A percentile compares a stretch with the other conserved stretches of the same genome.
Conservation (phyloP, 2,797 vertebrate species). For the Jordanella pulchra region DNA sequence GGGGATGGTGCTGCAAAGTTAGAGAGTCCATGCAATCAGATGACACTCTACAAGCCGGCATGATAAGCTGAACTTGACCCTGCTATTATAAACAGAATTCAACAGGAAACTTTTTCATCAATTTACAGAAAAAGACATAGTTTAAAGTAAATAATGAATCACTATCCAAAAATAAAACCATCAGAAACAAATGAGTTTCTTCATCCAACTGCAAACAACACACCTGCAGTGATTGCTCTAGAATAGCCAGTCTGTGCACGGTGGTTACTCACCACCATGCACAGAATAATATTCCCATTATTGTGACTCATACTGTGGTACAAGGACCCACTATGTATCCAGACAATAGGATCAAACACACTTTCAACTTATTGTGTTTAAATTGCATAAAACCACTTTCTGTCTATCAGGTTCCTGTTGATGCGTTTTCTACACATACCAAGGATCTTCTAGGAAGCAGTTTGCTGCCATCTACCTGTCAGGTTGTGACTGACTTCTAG, state of each 20-base stretch:
- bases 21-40: no score
- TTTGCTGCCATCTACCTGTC: background rate
- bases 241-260: background rate
- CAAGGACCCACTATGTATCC: no score
- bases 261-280: background rate
- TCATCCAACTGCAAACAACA: background rate
- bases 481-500: background rate
- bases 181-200: no score
- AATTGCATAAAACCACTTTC: background rate
- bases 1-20: no score
- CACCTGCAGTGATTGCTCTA: background rate
- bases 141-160: no score
- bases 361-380: background rate
- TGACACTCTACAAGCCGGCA: no score
- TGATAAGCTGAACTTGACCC: no score
- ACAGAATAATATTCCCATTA: background rate
- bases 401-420: background rate
- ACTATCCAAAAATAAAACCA: no score
- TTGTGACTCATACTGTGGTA: no score
- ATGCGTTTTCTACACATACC: background rate
- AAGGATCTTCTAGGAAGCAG: background rate
- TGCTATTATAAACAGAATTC: no score
- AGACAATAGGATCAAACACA: background rate
- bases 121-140: no score
- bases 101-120: no score